A percentile compares a stretch with the other conserved stretches of the same genome.
Evolutionary conservation across 2,113 vertebrate species (phyloP).

Genomic region (Galbula dea): DNA sequence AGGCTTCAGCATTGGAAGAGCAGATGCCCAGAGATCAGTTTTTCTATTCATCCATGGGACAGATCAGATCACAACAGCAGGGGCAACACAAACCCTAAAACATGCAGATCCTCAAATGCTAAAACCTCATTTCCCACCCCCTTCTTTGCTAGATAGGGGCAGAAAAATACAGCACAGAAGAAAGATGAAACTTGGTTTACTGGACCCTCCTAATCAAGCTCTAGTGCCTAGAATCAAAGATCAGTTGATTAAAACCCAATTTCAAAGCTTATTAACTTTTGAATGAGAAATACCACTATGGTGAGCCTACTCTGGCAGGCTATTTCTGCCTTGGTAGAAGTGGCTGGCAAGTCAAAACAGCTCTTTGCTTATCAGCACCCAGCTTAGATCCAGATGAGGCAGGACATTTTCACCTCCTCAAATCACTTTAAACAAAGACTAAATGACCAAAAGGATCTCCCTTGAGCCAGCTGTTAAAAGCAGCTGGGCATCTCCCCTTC

Average conservation of each 20-base stretch:
- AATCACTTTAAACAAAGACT: background rate
- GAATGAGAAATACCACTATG: slow-evolving; percentile 62
- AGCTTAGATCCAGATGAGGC: background rate
- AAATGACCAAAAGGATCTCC: background rate
- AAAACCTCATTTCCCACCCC: background rate
- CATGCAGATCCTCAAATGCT: background rate
- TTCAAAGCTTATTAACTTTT: slow-evolving; percentile 71
- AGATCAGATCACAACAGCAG: background rate
- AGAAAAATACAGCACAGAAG: background rate
- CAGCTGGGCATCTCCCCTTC: background rate
- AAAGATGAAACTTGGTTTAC: slow-evolving; percentile 52
- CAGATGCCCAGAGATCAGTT: background rate
- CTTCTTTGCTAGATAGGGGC: background rate
- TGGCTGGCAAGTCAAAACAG: background rate
- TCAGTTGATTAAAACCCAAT: slow-evolving; percentile 70
- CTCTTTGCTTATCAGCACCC: slow-evolving; percentile 6
- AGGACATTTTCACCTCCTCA: background rate
- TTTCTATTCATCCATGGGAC: background rate
- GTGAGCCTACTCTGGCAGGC: slow-evolving; percentile 15
- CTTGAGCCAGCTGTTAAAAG: background rate
- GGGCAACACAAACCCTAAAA: background rate
- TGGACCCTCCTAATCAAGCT: slow-evolving; percentile 32
- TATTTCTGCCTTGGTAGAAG: slow-evolving; percentile 56
- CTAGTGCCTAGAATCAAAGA: slow-evolving; percentile 49
- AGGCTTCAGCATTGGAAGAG: background rate